Evolutionary conservation across 2,888 invertebrate genomes (phyloP).

Genomic region (Globia sparganii): DNA sequence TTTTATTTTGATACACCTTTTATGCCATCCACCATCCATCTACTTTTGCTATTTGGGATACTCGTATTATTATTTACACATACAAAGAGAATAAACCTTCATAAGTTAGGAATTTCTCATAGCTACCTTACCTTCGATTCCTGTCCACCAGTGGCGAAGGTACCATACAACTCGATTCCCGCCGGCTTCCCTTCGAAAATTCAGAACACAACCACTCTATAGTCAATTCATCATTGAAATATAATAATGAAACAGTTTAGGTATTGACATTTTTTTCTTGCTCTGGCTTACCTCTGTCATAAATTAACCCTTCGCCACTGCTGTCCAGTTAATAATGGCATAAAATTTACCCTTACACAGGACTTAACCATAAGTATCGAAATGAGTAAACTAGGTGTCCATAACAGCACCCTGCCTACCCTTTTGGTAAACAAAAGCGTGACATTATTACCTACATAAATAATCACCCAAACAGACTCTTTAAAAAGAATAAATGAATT

Average conservation of each 20-base stretch:
- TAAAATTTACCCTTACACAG: not conserved
- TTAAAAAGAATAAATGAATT: conserved; percentile 28
- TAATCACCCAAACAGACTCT: conserved; percentile 4
- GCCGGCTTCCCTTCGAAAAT: too few relatives aligned
- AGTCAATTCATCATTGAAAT: too few relatives aligned
- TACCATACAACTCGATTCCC: too few relatives aligned
- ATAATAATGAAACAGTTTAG: too few relatives aligned
- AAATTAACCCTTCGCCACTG: too few relatives aligned
- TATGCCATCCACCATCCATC: not conserved
- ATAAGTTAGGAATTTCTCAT: not conserved
- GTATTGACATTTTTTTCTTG: too few relatives aligned
- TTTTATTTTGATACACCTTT: not conserved
- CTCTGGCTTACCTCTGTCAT: too few relatives aligned
- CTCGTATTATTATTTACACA: not conserved
- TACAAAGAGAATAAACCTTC: not conserved
- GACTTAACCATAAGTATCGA: not conserved
- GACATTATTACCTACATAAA: not conserved
- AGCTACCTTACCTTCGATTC: not conserved
- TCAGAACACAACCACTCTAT: too few relatives aligned
- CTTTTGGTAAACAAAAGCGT: not conserved
- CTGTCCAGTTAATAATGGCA: not conserved
- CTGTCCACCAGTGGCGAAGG: too few relatives aligned
- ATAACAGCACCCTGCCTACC: not conserved
- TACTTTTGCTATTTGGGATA: not conserved
- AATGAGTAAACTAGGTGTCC: not conserved